Evolutionary conservation across 1,140 invertebrate species (phyloP).

Genomic region (Lineus longissimus): DNA sequence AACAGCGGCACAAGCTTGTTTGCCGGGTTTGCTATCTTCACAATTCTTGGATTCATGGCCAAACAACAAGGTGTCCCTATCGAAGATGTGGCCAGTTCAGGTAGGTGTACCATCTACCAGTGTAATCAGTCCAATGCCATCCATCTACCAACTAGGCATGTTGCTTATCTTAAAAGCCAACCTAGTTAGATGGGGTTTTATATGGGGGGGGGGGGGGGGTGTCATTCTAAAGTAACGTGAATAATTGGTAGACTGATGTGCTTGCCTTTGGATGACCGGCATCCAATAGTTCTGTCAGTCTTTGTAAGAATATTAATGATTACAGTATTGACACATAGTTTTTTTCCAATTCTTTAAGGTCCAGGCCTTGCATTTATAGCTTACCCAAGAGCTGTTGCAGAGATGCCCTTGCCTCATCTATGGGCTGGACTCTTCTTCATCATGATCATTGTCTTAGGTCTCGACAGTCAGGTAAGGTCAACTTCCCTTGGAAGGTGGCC

Average conservation of each 20-base stretch:
- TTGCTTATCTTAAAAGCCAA: too few relatives aligned
- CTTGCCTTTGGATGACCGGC: too few relatives aligned
- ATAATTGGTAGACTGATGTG: too few relatives aligned
- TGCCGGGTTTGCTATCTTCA: constrained; percentile 37
- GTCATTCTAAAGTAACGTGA: too few relatives aligned
- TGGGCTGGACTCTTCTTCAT: constrained; percentile 87
- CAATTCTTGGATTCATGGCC: constrained; percentile 40
- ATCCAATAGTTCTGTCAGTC: too few relatives aligned
- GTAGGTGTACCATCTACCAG: not conserved
- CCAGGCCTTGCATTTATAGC: constrained; percentile 84
- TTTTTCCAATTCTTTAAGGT: constrained; percentile 53
- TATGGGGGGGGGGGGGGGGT: too few relatives aligned
- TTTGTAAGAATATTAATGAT: too few relatives aligned
- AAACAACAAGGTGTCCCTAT: constrained; percentile 21
- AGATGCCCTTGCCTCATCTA: constrained; percentile 79
- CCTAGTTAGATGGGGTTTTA: too few relatives aligned
- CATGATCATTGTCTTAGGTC: constrained; percentile 71
- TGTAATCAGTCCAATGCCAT: not conserved
- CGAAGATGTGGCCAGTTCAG: constrained; percentile 14
- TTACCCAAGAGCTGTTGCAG: constrained; percentile 82
- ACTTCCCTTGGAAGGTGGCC: too few relatives aligned
- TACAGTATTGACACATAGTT: not conserved
- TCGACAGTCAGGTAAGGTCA: constrained; percentile 26
- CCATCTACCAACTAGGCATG: too few relatives aligned
- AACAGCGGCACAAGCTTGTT: constrained; percentile 72